phyloP scores from a whole-genome alignment of 2,888 invertebrate species.

The Anticlea derivata region DNA sequence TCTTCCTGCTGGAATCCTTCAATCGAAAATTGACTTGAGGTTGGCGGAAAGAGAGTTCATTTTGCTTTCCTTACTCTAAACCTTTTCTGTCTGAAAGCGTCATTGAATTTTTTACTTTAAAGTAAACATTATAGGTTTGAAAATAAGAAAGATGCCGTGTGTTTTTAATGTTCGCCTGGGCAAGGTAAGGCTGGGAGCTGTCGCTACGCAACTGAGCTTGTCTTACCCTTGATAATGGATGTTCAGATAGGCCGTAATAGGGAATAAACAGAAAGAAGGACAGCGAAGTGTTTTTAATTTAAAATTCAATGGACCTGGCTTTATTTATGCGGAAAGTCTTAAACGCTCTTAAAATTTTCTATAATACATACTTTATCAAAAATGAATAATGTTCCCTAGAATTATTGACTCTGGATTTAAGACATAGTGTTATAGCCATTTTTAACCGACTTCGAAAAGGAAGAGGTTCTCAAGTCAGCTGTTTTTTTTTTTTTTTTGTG shows the following conservation, averaged over 20 bases:
- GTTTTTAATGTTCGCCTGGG: slow-evolving; percentile 23
- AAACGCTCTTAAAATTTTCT: no score
- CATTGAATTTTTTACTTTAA: slow-evolving; percentile 15
- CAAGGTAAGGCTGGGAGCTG: slow-evolving; percentile 30
- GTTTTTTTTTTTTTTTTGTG: no score
- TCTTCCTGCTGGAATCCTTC: slow-evolving; percentile 1
- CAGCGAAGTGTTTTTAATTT: slow-evolving; percentile 4
- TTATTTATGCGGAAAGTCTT: background rate
- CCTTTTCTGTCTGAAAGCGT: background rate
- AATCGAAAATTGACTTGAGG: slow-evolving; percentile 3
- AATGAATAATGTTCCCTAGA: no score
- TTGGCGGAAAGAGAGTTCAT: background rate
- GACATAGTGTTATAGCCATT: no score
- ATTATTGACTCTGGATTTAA: no score
- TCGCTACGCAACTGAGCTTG: slow-evolving; percentile 34
- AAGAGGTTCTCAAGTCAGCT: no score
- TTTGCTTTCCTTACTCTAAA: background rate
- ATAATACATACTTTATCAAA: no score
- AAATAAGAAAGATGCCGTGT: background rate
- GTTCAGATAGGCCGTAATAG: slow-evolving; percentile 18
- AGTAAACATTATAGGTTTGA: background rate
- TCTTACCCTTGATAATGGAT: slow-evolving; percentile 42
- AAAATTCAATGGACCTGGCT: background rate
- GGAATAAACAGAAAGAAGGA: slow-evolving; percentile 15
- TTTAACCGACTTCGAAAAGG: no score